phyloP scores from a whole-genome alignment of 2,113 vertebrate species.

The Corythornis cristatus region DNA sequence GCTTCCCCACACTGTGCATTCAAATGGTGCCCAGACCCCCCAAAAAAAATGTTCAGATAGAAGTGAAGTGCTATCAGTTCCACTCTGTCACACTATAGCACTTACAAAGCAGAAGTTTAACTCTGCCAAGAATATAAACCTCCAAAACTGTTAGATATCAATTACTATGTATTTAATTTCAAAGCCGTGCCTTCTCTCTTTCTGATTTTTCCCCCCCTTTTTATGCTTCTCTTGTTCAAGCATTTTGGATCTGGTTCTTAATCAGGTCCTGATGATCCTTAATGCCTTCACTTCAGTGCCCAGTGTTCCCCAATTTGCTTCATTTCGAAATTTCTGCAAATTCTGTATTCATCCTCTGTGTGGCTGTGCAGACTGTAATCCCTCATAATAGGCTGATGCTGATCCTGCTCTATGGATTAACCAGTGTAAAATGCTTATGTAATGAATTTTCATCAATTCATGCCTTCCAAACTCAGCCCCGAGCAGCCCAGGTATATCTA shows the following conservation, averaged over 20 bases:
- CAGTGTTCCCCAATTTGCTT: not conserved
- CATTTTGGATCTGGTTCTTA: slow-evolving; percentile 10
- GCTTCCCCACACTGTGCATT: not conserved
- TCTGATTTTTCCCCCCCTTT: not conserved
- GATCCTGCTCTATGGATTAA: slow-evolving; percentile 52
- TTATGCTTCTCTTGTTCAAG: not conserved
- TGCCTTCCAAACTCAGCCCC: not conserved
- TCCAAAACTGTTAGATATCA: not conserved
- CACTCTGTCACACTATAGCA: not conserved
- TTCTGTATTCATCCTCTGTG: not conserved
- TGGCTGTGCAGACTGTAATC: slow-evolving; percentile 39
- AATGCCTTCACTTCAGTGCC: slow-evolving; percentile 26
- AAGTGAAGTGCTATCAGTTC: not conserved
- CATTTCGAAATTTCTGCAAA: slow-evolving; percentile 34
- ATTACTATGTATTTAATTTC: slow-evolving; percentile 42
- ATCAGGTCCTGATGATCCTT: slow-evolving; percentile 16
- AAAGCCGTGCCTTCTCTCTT: not conserved
- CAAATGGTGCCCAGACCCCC: not conserved
- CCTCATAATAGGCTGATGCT: slow-evolving; percentile 25
- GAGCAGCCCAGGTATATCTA: slow-evolving; percentile 48
- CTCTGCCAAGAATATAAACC: not conserved
- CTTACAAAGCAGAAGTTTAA: not conserved
- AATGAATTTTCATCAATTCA: slow-evolving; percentile 39
- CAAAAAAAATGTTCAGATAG: not conserved
- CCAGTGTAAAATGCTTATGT: slow-evolving; percentile 19